Evolutionary conservation across 1,140 invertebrate species (phyloP).

Genomic region (Nebria ingens): DNA sequence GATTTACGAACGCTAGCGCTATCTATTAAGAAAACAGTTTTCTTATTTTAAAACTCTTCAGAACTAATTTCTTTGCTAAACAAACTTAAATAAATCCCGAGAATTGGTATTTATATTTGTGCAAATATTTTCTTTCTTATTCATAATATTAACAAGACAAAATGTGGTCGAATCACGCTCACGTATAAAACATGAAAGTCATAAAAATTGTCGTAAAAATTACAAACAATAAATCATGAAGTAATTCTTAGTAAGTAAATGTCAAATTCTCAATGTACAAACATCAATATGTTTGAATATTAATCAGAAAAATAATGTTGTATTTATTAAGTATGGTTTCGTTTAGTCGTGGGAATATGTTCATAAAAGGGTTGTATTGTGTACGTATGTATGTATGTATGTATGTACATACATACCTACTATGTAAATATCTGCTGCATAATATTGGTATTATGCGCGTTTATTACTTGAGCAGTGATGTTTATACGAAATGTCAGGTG

Average conservation of each 20-base stretch:
- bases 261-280: not conserved
- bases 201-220: not conserved
- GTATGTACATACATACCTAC: no score
- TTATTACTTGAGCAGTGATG: no score
- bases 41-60: not conserved
- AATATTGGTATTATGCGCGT: no score
- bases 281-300: constrained; percentile 3
- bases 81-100: not conserved
- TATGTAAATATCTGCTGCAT: no score
- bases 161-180: not conserved
- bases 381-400: no score
- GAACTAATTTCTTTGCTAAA: not conserved
- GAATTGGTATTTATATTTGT: not conserved
- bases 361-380: no score
- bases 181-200: not conserved
- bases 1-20: not conserved
- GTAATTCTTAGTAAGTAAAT: not conserved
- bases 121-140: not conserved
- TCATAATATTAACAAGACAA: not conserved
- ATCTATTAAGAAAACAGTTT: constrained; percentile 6
- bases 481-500: not conserved
- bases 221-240: not conserved
- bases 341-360: no score
- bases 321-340: no score
- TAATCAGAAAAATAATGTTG: not conserved